Evolutionary conservation across 2,797 vertebrate species (phyloP).

Genomic region (Malacoraja senta): DNA sequence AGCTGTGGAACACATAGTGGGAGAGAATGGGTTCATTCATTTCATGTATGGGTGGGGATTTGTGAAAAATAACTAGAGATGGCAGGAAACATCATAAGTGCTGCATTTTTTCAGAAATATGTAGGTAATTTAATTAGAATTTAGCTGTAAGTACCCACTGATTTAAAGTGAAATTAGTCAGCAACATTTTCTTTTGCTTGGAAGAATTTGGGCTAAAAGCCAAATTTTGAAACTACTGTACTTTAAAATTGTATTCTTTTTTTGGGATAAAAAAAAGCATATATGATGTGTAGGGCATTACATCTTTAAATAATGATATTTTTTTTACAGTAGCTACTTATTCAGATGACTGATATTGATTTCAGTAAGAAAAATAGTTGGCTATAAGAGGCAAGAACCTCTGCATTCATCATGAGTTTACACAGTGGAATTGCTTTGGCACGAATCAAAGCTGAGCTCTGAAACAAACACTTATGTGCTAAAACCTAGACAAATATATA

Average conservation of each 20-base stretch:
- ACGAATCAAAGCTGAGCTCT: background rate
- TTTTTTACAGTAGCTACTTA: constrained; percentile 22
- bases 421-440: constrained; percentile 17
- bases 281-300: constrained; percentile 7
- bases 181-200: background rate
- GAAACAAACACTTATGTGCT: background rate
- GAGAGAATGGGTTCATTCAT: constrained; percentile 26
- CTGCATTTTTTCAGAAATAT: constrained; percentile 31
- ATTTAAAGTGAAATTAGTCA: constrained; percentile 19
- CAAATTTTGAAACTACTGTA: background rate
- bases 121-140: constrained; percentile 36
- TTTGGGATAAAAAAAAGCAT: background rate
- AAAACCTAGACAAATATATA: constrained; percentile 21
- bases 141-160: constrained; percentile 13
- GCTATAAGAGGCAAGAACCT: background rate
- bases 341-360: constrained; percentile 31
- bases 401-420: background rate
- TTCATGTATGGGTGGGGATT: background rate
- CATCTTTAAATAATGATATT: constrained; percentile 1
- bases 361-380: constrained; percentile 21
- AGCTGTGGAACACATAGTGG: background rate
- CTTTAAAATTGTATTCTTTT: background rate
- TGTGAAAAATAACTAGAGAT: constrained; percentile 9
- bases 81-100: constrained; percentile 20
- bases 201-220: constrained; percentile 11